phyloP scores from a whole-genome alignment of 2,113 vertebrate genomes.

The Alligator mississippiensis region DNA sequence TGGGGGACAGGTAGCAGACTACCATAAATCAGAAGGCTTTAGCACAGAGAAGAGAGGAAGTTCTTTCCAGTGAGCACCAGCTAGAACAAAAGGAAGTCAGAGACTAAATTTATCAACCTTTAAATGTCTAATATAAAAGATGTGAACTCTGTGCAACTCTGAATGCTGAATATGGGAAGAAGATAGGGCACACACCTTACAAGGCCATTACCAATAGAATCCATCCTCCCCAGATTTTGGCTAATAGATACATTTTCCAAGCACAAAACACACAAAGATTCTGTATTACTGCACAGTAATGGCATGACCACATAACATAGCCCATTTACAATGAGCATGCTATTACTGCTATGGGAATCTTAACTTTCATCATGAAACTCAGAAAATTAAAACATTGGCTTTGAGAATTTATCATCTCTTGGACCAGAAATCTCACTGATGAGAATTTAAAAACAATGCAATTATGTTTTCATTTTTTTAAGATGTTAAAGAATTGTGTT shows the following conservation, averaged over 20 bases:
- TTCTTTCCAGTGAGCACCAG: background rate
- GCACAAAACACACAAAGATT: background rate
- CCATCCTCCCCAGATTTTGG: background rate
- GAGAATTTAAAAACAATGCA: background rate
- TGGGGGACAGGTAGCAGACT: background rate
- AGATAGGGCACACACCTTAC: background rate
- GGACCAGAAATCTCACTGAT: background rate
- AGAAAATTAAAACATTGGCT: background rate
- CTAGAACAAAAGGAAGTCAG: background rate
- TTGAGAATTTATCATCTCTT: background rate
- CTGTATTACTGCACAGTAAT: background rate
- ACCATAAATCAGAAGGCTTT: background rate
- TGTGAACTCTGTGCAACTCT: background rate
- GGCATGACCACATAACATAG: background rate
- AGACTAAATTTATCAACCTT: background rate
- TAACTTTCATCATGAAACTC: background rate
- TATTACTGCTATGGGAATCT: background rate
- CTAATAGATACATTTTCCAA: background rate
- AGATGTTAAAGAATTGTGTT: background rate
- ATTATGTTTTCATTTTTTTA: background rate
- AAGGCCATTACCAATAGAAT: background rate
- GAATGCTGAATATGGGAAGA: no score
- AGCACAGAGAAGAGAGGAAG: background rate
- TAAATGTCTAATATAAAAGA: background rate
- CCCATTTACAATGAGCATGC: background rate